Percentiles rank a stretch among this genome's conserved stretches.
phyloP scores from a whole-genome alignment of 2,113 vertebrate genomes.

The Entomyzon cyanotis region DNA sequence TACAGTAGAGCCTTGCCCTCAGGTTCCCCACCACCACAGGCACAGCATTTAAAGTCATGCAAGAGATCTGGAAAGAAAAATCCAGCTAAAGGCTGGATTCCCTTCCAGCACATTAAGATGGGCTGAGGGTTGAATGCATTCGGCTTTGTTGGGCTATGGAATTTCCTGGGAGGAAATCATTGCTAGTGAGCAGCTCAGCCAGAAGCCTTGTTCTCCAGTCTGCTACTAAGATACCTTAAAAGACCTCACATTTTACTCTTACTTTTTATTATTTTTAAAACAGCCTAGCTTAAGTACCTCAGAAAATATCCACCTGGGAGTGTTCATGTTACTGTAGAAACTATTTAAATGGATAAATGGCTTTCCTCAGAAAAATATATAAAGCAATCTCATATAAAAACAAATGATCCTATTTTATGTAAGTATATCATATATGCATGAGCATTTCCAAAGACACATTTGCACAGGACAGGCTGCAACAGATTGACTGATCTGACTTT shows the following conservation, averaged over 20 bases:
- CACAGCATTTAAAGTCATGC: not conserved
- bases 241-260: not conserved
- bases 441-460: not conserved
- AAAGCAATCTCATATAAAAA: not conserved
- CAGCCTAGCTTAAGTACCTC: not conserved
- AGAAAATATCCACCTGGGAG: not conserved
- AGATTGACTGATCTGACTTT: not conserved
- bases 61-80: not conserved
- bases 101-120: not conserved
- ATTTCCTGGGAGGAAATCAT: not conserved
- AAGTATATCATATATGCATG: not conserved
- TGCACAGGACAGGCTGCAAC: not conserved
- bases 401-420: not conserved
- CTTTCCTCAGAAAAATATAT: not conserved
- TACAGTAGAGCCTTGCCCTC: not conserved
- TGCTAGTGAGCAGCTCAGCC: not conserved
- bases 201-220: not conserved
- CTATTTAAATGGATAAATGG: not conserved
- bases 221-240: not conserved
- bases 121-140: not conserved
- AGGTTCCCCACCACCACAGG: not conserved
- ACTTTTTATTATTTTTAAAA: not conserved
- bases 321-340: not conserved
- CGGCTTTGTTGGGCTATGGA: not conserved
- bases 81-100: not conserved